phyloP scores from a whole-genome alignment of 2,113 vertebrate species.

The Amphilophus citrinellus region DNA sequence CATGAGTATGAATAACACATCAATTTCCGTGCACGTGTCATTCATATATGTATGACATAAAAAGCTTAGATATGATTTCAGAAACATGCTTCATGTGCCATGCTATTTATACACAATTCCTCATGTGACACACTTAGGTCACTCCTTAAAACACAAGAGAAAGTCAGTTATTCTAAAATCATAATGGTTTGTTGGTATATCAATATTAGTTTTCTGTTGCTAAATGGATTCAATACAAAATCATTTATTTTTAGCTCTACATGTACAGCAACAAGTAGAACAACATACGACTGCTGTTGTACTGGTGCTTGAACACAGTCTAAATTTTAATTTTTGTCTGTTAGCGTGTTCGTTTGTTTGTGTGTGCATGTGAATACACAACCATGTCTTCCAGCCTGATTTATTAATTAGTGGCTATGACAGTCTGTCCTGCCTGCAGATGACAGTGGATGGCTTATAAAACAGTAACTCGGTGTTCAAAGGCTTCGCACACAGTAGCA shows the following conservation, averaged over 20 bases:
- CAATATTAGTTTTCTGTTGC: too few relatives aligned
- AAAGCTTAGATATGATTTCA: background rate
- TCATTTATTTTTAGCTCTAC: background rate
- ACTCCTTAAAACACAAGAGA: background rate
- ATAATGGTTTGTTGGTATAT: background rate
- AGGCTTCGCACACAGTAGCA: constrained; percentile 76
- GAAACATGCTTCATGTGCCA: too few relatives aligned
- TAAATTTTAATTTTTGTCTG: constrained; percentile 11
- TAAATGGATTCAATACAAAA: background rate
- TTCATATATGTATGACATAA: background rate
- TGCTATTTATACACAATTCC: background rate
- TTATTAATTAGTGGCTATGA: constrained; percentile 71
- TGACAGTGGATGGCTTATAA: constrained; percentile 71
- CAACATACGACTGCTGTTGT: background rate
- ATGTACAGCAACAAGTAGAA: background rate
- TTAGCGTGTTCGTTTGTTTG: background rate
- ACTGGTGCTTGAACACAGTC: background rate
- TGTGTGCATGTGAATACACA: background rate
- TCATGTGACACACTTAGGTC: background rate
- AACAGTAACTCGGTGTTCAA: constrained; percentile 76
- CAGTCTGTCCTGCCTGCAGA: constrained; percentile 66
- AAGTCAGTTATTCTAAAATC: background rate
- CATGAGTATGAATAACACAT: background rate
- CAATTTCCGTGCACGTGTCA: background rate
- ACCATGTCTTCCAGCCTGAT: constrained; percentile 30